Conservation (phyloP, 2,888 invertebrate genomes). For the Apotomis turbidana region DNA sequence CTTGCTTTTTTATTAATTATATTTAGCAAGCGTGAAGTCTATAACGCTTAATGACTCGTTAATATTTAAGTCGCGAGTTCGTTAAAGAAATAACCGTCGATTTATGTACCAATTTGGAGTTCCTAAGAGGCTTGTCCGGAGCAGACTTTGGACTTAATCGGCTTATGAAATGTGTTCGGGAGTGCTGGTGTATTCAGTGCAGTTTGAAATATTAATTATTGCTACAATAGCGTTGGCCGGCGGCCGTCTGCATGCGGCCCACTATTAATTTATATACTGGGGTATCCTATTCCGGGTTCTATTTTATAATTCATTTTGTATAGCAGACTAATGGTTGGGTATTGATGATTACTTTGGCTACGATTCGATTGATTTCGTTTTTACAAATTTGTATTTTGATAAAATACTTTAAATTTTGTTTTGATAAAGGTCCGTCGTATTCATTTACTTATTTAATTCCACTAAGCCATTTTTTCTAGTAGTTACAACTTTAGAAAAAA, state of each 20-base stretch:
- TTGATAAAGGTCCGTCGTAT: too few species aligned
- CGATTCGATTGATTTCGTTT: too few species aligned
- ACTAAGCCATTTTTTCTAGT: too few species aligned
- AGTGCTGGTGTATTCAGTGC: constrained; percentile 32
- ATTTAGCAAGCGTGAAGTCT: not conserved
- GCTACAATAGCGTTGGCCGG: constrained; percentile 29
- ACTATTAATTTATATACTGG: constrained; percentile 64
- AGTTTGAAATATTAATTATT: constrained; percentile 43
- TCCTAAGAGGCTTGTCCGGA: constrained; percentile 28
- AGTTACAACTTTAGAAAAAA: too few species aligned
- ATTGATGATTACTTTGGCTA: not conserved
- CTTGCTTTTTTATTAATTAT: not conserved
- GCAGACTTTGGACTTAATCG: constrained; percentile 29
- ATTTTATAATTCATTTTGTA: constrained; percentile 44
- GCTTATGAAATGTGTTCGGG: constrained; percentile 28
- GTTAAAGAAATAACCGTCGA: constrained; percentile 2
- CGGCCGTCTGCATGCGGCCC: constrained; percentile 40
- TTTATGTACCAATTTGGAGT: constrained; percentile 19
- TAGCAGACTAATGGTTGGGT: not conserved
- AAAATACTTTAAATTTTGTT: too few species aligned
- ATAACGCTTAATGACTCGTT: not conserved
- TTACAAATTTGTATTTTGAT: too few species aligned
- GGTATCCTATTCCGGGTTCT: constrained; percentile 50
- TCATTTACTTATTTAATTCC: too few species aligned
- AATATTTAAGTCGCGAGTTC: constrained; percentile 2